These are phyloP conservation scores for Mastomys natalensis DNA, from an alignment of 2,113 vertebrate genomes.

Conservation along the genomic window DNA sequence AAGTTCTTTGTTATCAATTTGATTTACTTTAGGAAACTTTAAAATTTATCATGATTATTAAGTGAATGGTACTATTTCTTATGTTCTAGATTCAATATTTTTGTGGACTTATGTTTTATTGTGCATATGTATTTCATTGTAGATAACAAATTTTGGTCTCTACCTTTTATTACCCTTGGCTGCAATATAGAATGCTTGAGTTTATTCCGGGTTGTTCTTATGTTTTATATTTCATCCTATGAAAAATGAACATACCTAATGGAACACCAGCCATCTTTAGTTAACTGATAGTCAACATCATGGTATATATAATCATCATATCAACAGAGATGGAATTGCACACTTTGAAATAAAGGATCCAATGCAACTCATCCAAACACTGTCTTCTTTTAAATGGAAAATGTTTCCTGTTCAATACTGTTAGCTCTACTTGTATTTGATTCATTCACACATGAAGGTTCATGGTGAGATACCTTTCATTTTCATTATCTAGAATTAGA, in stretches of 20 bases:
- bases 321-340: background rate
- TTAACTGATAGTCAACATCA: background rate
- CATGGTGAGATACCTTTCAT: background rate
- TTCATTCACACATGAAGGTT: background rate
- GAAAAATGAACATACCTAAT: background rate
- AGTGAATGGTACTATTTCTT: background rate
- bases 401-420: background rate
- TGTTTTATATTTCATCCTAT: background rate
- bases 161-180: background rate
- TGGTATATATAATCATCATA: background rate
- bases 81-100: background rate
- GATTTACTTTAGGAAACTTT: background rate
- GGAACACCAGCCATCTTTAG: too few species aligned
- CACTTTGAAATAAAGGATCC: background rate
- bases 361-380: accelerated
- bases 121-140: background rate
- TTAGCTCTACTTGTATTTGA: background rate
- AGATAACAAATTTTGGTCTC: background rate
- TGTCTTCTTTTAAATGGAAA: background rate
- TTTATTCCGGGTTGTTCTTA: background rate
- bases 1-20: too few species aligned
- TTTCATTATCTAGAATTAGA: background rate
- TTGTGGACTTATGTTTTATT: background rate
- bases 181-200: too few species aligned
- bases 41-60: background rate